Evolutionary conservation across 2,888 invertebrate genomes (phyloP), one percentile per base, ranked within the genome.

Genomic region (Tetramorium bicarinatum): DNA sequence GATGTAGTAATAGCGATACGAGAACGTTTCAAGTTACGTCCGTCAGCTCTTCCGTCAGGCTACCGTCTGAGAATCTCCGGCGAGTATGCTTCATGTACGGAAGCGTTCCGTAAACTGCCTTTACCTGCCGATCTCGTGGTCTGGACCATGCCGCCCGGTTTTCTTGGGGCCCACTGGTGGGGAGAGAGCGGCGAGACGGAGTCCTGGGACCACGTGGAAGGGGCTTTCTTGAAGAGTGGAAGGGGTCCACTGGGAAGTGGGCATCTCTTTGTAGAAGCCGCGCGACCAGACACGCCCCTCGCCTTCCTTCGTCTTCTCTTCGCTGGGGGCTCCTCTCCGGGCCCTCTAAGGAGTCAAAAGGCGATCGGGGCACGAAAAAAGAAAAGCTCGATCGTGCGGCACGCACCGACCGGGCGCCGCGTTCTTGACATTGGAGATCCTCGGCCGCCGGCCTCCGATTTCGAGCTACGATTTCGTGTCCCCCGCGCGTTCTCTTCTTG

Each of bases 141-240:
- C 94, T 94, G 94, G 94, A 94, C 94, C 94, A 94, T 88, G 94
- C 94, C 93, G 93, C 91, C 90, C 91, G 91, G 92, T 93, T 93
- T 93, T 94, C 94, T 93, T 92, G 66, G 88, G 92, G 88, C 79
- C 83, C 69, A 61, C 67, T 88, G 89, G 89, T 88, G 90, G 91
- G 92, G 88, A 80, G 88, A 80, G 74, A 69, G 89, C 47, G 29
- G 25, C 71, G 47, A 59, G 79, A 80, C 79, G 25, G 88, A 87
- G 88, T 90, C 84, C 84, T 85, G 87, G 81, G 87, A 56, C 87
- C 86, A 88, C 82, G 89, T 90, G 92, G 93, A 90, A 93, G 90
- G 93, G 93, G 92, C 89, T 87, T 88, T 18, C 71, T 82, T 72
- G 87, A 88, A 84, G 79, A 87, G 87, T 91, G 92, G 88, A 89